Percentiles rank a stretch among this genome's conserved stretches.
phyloP scores from a whole-genome alignment of 2,888 invertebrate genomes.

The Bombylius discolor region DNA sequence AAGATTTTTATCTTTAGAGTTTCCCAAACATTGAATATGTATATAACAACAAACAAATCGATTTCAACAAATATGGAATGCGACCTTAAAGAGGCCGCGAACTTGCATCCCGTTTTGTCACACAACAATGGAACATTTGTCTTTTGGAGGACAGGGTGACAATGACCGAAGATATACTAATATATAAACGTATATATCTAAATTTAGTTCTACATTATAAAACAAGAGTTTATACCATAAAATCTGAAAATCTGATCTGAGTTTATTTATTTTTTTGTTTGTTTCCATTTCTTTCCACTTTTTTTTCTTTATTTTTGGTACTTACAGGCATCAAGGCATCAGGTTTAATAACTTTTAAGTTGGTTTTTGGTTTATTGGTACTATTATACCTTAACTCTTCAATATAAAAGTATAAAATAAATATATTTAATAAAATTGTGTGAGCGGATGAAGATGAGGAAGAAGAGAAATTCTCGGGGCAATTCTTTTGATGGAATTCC shows the following conservation, averaged over 20 bases:
- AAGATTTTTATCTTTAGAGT: constrained; percentile 11
- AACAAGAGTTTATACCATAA: too few species aligned
- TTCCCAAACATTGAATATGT: background rate
- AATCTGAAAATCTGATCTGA: too few species aligned
- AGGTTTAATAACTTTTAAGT: too few species aligned
- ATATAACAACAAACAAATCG: constrained; percentile 13
- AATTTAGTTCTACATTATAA: background rate
- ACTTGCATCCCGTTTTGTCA: constrained; percentile 12
- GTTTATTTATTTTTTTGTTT: too few species aligned
- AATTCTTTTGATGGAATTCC: constrained; percentile 28
- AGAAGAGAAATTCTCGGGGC: constrained; percentile 24
- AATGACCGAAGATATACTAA: constrained; percentile 18
- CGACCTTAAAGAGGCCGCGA: constrained; percentile 15
- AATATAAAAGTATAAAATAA: too few species aligned
- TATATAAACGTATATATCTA: background rate
- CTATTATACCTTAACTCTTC: too few species aligned
- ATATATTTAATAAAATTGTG: constrained; percentile 8
- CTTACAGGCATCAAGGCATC: too few species aligned
- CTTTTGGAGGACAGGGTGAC: constrained; percentile 21
- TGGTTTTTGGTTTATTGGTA: too few species aligned
- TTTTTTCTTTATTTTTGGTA: too few species aligned
- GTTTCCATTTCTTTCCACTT: too few species aligned
- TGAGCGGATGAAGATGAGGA: constrained; percentile 20
- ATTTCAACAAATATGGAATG: constrained; percentile 15
- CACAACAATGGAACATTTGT: constrained; percentile 26